Base-by-base conservation (phyloP, 2,113 vertebrate genomes). In the Gnathonemus longibarbis region DNA sequence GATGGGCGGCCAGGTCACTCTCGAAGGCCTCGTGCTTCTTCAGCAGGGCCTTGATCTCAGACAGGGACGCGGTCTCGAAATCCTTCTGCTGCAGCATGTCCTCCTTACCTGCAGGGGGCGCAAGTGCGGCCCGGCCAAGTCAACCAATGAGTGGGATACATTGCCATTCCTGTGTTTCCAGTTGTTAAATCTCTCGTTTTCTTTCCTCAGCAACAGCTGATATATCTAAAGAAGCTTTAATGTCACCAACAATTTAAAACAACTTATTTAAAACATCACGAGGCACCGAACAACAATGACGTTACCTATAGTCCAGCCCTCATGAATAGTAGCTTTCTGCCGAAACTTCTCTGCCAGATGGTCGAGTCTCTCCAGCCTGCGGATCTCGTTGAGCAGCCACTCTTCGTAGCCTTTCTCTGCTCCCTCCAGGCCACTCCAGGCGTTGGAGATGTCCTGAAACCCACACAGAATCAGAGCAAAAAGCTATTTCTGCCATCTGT, bases 11-110 rank as follows among this genome's bases (percentile, higher is more conserved):
- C 93, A 99, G 96, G 94, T 99, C 98, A 0, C 98, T 99, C 95
- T 99, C 98, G 5, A 99, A 99, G 84, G 98, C 98, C 95, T 99
- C 98, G 0, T 99, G 98, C 93, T 99, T 99, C 96, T 99, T 99
- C 94, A 99, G 96, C 94, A 99, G 95, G 39, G 98, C 98, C 94
- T 99, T 99, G 92, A 99, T 98, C 92, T 99, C 98, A 0, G 98
- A 99, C 89, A 99, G 96, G n/a, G 97, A 97, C n/a, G 97, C 98
- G 0, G 96, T 98, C 96, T 99, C 98, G 0, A 96, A 99, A 93
- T 99, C 98, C 89, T 96, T 96, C 93, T 97, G 96, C 94, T 97
- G 96, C 93, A 99, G 95, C 97, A 99, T 97, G 46, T 95, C 96
- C 93, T 99, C 98, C 91, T 99, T 99, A 90, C 98, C 98, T 99